Percentiles rank a stretch among this genome's conserved stretches.
Conservation (phyloP, 1,140 invertebrate species). For the Macrosteles quadrilineatus region DNA sequence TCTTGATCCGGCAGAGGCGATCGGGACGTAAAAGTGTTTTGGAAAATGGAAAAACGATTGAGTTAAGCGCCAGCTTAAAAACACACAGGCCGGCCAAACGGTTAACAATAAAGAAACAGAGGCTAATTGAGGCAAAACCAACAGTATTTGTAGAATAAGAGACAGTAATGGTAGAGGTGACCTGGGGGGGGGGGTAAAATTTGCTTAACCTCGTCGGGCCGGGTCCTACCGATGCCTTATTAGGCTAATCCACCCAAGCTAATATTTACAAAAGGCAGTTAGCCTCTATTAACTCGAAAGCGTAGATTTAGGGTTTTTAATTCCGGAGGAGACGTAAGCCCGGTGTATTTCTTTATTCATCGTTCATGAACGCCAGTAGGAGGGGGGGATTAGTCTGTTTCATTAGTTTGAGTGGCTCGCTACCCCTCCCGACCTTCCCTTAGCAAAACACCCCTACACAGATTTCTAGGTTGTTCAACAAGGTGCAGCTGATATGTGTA, state of each 20-base stretch:
- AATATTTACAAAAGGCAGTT: constrained; percentile 25
- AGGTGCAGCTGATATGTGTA: too few species aligned
- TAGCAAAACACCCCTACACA: neutral
- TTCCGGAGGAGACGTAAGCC: constrained; percentile 4
- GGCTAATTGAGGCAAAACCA: constrained; percentile 8
- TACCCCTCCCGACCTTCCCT: neutral
- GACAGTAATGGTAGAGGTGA: neutral
- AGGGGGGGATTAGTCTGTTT: constrained; percentile 32
- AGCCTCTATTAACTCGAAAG: constrained; percentile 24
- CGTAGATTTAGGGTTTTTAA: constrained; percentile 9
- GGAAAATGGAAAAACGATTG: neutral
- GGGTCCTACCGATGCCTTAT: neutral
- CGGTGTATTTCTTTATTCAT: constrained; percentile 32
- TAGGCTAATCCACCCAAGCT: neutral
- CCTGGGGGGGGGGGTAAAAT: neutral
- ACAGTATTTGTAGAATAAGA: neutral
- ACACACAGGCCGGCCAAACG: neutral
- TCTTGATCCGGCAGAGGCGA: too few species aligned
- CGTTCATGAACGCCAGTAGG: constrained; percentile 16
- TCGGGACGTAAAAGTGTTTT: too few species aligned
- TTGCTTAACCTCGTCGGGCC: neutral
- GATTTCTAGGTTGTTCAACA: constrained; percentile 20
- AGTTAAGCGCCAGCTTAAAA: neutral
- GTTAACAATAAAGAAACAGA: constrained; percentile 17
- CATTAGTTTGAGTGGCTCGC: constrained; percentile 32